Base-by-base conservation (phyloP, 2,888 invertebrate species). In the Drosophila longiperda region DNA sequence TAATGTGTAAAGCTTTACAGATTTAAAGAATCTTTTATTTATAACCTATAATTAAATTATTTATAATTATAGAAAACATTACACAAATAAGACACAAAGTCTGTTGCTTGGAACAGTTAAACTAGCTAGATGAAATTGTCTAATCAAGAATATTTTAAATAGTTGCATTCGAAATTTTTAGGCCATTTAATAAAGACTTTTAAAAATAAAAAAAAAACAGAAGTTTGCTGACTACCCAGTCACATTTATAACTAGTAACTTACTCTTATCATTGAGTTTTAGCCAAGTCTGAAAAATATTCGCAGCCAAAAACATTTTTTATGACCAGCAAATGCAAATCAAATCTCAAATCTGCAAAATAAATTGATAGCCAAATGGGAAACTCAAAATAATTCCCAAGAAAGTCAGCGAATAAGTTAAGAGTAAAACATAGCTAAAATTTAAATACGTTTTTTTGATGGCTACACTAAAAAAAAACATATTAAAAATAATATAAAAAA, bases 121-220 rank as follows among this genome's bases (percentile, higher is more conserved):
- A 0, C 45, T 3, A 20, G 7, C 12, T 11, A 12, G 20, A 20
- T 20, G 42, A 20, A 42, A 20, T 20, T 42, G 12, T 42, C 6
- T 20, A 20, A 12, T 20, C 20, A 45, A 7, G 20, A 20, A 12
- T 45, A 20, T 45, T 20, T 12, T 7, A 20, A 12, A 45, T 20
- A 45, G 6, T 1, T 12, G 20, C 20, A 20, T 1, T 7, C 1
- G 7, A 1, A 12, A 12, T 20, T 12, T 12, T 20, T 12, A 42
- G 11, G 0, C 12, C 1, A 12, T 6, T 42, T 42, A 6, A 15
- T 6, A 15, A 36, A 17, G 1, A 36, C 7, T 36, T 36, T 15
- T 7, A 15, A 36, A 36, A 36, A 36, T 17, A 7, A 3, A 36
- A 0, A 7, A 15, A 36, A 36, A 17, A 7, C 1, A 42, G 20